A percentile compares a stretch with the other conserved stretches of the same genome.
phyloP scores from a whole-genome alignment of 2,888 invertebrate species.

The Hoplodrina blanda region DNA sequence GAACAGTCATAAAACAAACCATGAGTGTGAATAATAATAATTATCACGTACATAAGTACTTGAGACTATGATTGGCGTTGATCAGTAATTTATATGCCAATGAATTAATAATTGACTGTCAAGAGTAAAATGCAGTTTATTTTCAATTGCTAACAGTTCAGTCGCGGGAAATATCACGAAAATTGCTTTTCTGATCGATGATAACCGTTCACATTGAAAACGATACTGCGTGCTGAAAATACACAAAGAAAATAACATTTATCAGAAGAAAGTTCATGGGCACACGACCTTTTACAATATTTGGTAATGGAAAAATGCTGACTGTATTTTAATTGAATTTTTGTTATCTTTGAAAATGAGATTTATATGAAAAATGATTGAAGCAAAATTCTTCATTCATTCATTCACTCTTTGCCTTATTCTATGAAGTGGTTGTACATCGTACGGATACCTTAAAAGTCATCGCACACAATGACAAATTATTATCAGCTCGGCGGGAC shows the following conservation, averaged over 20 bases:
- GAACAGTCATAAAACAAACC: too few relatives aligned
- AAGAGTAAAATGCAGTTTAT: background rate
- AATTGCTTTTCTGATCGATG: background rate
- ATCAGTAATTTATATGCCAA: too few relatives aligned
- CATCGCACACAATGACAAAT: too few relatives aligned
- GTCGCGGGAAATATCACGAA: background rate
- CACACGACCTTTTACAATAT: background rate
- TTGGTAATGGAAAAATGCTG: background rate
- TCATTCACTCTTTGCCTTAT: too few relatives aligned
- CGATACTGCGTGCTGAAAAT: constrained; percentile 3
- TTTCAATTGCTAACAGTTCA: background rate
- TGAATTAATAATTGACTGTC: background rate
- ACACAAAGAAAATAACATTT: constrained; percentile 23
- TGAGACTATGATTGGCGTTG: background rate
- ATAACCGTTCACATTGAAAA: constrained; percentile 7
- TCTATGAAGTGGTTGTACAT: too few relatives aligned
- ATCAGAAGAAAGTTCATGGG: constrained; percentile 11
- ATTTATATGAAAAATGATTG: too few relatives aligned
- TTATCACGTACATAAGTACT: too few relatives aligned
- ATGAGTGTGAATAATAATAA: too few relatives aligned
- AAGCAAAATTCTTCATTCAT: too few relatives aligned
- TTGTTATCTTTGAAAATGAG: background rate
- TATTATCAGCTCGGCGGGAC: too few relatives aligned
- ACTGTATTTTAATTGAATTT: background rate
- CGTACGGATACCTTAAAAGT: too few relatives aligned